phyloP scores from a whole-genome alignment of 2,888 invertebrate genomes.

The Nymphalis c-album region DNA sequence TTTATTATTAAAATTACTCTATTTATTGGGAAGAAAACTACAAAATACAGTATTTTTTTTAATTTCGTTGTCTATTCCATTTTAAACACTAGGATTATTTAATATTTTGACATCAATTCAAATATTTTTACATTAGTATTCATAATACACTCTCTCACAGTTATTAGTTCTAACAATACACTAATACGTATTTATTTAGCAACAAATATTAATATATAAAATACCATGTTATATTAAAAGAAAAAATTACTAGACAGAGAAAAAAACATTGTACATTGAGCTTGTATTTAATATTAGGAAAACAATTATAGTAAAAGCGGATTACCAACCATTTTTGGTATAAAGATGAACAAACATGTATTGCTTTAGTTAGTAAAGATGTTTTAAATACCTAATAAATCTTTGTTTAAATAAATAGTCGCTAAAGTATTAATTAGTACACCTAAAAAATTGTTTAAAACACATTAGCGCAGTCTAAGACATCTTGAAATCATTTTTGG shows the following conservation, averaged over 20 bases:
- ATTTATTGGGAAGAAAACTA: conserved; percentile 11
- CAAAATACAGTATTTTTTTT: conserved; percentile 30
- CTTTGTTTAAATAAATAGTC: conserved; percentile 61
- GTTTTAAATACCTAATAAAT: conserved; percentile 9
- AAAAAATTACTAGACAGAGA: neutral
- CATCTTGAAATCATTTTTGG: conserved; percentile 53
- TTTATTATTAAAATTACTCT: neutral
- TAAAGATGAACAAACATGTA: neutral
- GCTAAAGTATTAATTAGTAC: conserved; percentile 55
- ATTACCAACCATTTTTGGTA: conserved; percentile 5
- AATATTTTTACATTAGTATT: conserved; percentile 25
- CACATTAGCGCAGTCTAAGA: conserved; percentile 61
- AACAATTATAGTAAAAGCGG: neutral
- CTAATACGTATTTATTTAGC: conserved; percentile 23
- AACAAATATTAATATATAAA: conserved; percentile 16
- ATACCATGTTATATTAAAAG: neutral
- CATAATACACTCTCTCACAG: conserved; percentile 23
- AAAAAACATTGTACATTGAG: conserved; percentile 5
- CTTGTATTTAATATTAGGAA: neutral
- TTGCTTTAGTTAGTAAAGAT: neutral
- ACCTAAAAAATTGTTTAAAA: conserved; percentile 44
- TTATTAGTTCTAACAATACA: conserved; percentile 23
- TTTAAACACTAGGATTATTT: conserved; percentile 30
- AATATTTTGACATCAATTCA: conserved; percentile 31
- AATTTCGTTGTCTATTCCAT: conserved; percentile 40